Base-by-base conservation (phyloP, 2,113 vertebrate genomes). In the Cacatua alba region DNA sequence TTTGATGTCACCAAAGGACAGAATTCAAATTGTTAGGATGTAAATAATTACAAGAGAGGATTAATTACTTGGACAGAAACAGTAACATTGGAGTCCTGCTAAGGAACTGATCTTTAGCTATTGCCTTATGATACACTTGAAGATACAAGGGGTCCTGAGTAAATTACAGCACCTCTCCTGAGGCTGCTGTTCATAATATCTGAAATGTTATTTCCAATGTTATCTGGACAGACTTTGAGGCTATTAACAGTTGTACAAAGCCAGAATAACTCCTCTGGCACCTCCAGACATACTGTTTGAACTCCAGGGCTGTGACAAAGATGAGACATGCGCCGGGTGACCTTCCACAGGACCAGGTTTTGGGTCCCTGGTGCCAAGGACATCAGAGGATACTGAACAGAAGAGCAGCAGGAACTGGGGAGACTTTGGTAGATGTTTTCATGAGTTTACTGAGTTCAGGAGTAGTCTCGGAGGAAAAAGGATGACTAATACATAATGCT, bases 371-470 rank as follows among this genome's bases (percentile, higher is more conserved):
- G 20, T 88, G 52, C 60, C 4, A 1, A 17, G 28, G 63, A 41
- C 26, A 21, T 57, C 18, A 52, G 75, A 86, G 68, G 63, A 75
- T 44, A 48, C 33, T 69, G 57, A 60, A 77, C 2, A 18, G 65
- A 76, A 85, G 24, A 92, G 63, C 62, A 41, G 72, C 87, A 92
- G 91, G 92, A 96, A 95, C 21, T 64, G 35, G 55, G 93, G 78
- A 96, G 95, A 78, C 82, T 92, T 93, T 9, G 18, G 70, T 65
- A 83, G 92, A 94, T 92, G 93, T 95, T 97, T 97, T 97, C 84
- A 5, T 68, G 90, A 97, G 95, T 98, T 97, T 95, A 95, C 84
- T 21, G 94, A 97, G 95, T 96, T 97, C 94, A 97, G 70, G 77
- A 94, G 84, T 51, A 51, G 84, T 91, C 94, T 96, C 95, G 25